phyloP scores from a whole-genome alignment of 2,113 vertebrate genomes.

The Myotis yumanensis region DNA sequence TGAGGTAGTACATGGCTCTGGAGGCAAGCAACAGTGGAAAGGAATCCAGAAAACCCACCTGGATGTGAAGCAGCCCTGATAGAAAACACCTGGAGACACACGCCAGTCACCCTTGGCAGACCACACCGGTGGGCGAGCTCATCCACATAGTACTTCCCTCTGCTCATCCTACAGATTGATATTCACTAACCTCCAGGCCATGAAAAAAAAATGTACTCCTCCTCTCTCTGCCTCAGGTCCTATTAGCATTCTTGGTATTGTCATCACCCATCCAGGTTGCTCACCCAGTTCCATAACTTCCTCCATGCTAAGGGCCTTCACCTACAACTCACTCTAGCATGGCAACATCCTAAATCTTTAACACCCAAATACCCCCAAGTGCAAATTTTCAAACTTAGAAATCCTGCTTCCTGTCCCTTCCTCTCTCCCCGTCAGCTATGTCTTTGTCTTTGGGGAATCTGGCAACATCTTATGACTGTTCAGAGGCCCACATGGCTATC shows the following conservation, averaged over 20 bases:
- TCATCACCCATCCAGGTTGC: background rate
- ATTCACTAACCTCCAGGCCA: background rate
- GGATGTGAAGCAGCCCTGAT: background rate
- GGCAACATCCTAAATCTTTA: background rate
- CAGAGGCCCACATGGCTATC: background rate
- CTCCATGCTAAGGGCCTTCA: background rate
- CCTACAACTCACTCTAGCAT: background rate
- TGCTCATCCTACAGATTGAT: background rate
- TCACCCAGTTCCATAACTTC: background rate
- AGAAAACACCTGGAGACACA: background rate
- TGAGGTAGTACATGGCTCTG: background rate
- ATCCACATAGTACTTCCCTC: background rate
- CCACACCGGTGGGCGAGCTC: background rate
- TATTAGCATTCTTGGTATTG: background rate
- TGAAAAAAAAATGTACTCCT: background rate
- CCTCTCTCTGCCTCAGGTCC: background rate
- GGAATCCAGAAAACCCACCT: constrained; percentile 15
- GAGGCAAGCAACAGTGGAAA: background rate
- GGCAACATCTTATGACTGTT: background rate
- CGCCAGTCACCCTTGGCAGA: background rate
- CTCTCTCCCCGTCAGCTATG: background rate
- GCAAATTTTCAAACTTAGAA: background rate
- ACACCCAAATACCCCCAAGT: background rate
- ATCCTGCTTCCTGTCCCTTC: background rate
- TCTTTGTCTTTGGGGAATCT: background rate